Conservation (phyloP, 2,113 vertebrate species). For the Apodemus sylvaticus region DNA sequence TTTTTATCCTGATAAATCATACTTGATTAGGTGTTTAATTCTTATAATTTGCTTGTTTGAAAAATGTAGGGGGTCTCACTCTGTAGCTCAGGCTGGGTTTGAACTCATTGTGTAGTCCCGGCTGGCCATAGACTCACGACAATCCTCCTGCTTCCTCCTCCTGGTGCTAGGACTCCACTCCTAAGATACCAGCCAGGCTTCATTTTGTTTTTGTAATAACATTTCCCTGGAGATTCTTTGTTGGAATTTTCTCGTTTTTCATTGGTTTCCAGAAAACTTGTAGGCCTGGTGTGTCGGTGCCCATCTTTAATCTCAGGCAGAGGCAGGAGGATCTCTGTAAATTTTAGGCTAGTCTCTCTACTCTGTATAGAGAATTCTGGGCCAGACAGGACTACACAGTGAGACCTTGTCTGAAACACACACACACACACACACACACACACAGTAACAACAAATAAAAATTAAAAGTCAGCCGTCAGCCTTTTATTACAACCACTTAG, state of each 20-base stretch:
- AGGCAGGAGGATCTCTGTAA: not conserved
- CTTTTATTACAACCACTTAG: too few species aligned
- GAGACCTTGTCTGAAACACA: not conserved
- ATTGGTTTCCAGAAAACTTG: not conserved
- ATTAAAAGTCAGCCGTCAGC: too few species aligned
- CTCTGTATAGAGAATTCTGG: not conserved
- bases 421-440: too few species aligned
- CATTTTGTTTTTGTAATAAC: not conserved
- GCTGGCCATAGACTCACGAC: not conserved
- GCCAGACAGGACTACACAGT: not conserved
- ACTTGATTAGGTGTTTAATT: not conserved
- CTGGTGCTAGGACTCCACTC: not conserved
- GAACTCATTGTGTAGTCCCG: not conserved
- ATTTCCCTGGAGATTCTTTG: not conserved
- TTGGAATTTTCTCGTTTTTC: not conserved
- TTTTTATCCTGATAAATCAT: not conserved
- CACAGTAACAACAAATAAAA: too few species aligned
- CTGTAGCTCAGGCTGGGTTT: not conserved
- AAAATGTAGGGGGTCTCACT: not conserved
- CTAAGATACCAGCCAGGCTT: not conserved
- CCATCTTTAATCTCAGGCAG: not conserved
- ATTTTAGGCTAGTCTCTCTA: not conserved
- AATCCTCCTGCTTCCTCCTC: not conserved
- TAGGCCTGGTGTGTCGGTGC: not conserved
- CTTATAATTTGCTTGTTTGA: not conserved